These are phyloP conservation scores for Haliaeetus leucogaster DNA, from an alignment of 2,113 vertebrate species.

Conservation along the genomic window DNA sequence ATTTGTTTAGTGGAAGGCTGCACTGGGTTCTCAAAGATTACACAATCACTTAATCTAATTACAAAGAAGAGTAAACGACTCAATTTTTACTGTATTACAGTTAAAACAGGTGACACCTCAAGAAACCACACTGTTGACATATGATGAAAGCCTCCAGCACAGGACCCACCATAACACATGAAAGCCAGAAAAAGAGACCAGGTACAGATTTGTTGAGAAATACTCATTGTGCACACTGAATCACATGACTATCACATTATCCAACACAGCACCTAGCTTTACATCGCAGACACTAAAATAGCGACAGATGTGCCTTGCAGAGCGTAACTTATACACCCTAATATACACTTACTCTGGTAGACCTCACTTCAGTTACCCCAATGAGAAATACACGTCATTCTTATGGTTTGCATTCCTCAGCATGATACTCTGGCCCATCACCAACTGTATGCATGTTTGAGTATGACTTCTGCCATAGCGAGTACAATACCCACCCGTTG, in stretches of 20 bases:
- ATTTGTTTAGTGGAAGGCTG: background rate
- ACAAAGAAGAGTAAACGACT: background rate
- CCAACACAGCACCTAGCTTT: background rate
- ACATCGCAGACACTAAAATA: background rate
- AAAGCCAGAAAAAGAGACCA: background rate
- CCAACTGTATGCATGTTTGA: accelerated
- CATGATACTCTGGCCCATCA: background rate
- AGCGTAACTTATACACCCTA: background rate
- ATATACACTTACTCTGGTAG: background rate
- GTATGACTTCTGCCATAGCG: background rate
- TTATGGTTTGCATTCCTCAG: background rate
- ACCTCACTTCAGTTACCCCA: background rate
- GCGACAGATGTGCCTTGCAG: background rate
- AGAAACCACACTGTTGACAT: background rate
- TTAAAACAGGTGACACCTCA: background rate
- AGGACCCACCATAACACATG: background rate
- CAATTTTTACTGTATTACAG: background rate
- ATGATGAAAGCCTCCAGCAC: background rate
- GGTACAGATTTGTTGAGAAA: background rate
- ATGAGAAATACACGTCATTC: background rate
- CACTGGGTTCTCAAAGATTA: background rate
- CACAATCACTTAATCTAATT: background rate
- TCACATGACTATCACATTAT: background rate
- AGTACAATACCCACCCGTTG: background rate
- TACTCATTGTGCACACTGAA: background rate